Evolutionary conservation across 2,888 invertebrate species (phyloP).

Genomic region (Apamea anceps): DNA sequence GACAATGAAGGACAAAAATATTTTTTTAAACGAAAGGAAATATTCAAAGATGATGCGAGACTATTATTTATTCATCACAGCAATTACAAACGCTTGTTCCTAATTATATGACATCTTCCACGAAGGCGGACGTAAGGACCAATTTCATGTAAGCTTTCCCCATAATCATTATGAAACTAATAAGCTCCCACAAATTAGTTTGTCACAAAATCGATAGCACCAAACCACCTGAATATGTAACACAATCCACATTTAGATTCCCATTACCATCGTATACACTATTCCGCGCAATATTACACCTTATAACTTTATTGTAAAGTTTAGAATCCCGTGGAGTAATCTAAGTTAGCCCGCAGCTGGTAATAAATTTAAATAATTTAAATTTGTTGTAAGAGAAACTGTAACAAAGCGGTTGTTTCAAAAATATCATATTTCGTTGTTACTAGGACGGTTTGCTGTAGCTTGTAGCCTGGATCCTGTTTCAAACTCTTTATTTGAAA

Average conservation of each 20-base stretch:
- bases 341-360: slow-evolving; percentile 51
- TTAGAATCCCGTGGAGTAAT: slow-evolving; percentile 59
- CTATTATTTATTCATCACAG: slow-evolving; percentile 37
- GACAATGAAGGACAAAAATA: neutral
- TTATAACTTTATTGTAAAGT: slow-evolving; percentile 50
- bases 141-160: slow-evolving; percentile 12
- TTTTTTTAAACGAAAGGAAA: neutral
- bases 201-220: slow-evolving; percentile 58
- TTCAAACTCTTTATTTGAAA: slow-evolving; percentile 30
- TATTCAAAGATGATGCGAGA: neutral
- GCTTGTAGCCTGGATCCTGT: slow-evolving; percentile 17
- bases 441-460: slow-evolving; percentile 19
- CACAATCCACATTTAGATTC: slow-evolving; percentile 53
- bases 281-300: slow-evolving; percentile 51
- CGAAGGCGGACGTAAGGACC: slow-evolving; percentile 7
- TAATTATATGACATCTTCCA: slow-evolving; percentile 24
- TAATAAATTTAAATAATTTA: slow-evolving; percentile 69
- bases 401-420: slow-evolving; percentile 54
- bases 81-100: slow-evolving; percentile 24
- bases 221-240: slow-evolving; percentile 43
- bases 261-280: slow-evolving; percentile 32
- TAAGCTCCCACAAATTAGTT: slow-evolving; percentile 40
- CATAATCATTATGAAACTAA: slow-evolving; percentile 31
- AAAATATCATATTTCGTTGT: slow-evolving; percentile 64
- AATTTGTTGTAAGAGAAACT: slow-evolving; percentile 64